Conservation (phyloP, 2,113 vertebrate genomes). For the Tetraodon nigroviridis region DNA sequence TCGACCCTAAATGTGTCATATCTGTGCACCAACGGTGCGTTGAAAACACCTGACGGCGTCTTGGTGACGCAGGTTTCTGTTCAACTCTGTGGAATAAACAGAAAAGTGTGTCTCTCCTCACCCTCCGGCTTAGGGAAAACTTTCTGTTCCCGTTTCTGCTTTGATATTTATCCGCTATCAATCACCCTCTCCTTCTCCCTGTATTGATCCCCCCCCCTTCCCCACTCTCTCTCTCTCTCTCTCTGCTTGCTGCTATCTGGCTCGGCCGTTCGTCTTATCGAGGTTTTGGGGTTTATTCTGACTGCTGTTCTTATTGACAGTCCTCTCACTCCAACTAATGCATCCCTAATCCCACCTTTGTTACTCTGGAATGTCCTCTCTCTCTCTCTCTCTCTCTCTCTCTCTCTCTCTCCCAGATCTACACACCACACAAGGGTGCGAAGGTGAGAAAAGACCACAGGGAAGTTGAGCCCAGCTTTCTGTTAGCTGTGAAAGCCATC, state of each 20-base stretch:
- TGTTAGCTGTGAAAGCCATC: conserved; percentile 95
- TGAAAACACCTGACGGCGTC: too few species aligned
- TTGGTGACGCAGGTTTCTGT: too few species aligned
- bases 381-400: conserved; percentile 9
- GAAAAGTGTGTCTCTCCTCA: too few species aligned
- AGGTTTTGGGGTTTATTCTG: conserved; percentile 96
- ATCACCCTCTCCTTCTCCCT: conserved; percentile 19
- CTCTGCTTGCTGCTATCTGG: conserved; percentile 65
- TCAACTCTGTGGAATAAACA: too few species aligned
- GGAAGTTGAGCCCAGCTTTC: conserved; percentile 96
- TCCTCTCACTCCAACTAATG: conserved; percentile 93
- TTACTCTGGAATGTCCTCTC: conserved; percentile 86
- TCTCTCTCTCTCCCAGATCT: conserved; percentile 1
- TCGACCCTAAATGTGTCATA: too few species aligned
- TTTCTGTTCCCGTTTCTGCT: conserved; percentile 47
- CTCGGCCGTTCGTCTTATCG: conserved; percentile 95
- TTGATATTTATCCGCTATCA: conserved; percentile 52
- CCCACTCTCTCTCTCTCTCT: conserved; percentile 62
- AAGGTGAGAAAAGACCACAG: conserved; percentile 77
- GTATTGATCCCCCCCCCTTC: conserved; percentile 57
- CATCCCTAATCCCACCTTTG: conserved; percentile 99
- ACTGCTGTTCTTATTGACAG: conserved; percentile 96
- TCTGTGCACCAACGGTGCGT: too few species aligned
- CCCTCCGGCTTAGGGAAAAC: conserved; percentile 45
- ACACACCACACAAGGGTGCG: conserved; percentile 48